A percentile compares a stretch with the other conserved stretches of the same genome.
Evolutionary conservation across 2,797 vertebrate species (phyloP).

Genomic region (Nyctibius grandis): DNA sequence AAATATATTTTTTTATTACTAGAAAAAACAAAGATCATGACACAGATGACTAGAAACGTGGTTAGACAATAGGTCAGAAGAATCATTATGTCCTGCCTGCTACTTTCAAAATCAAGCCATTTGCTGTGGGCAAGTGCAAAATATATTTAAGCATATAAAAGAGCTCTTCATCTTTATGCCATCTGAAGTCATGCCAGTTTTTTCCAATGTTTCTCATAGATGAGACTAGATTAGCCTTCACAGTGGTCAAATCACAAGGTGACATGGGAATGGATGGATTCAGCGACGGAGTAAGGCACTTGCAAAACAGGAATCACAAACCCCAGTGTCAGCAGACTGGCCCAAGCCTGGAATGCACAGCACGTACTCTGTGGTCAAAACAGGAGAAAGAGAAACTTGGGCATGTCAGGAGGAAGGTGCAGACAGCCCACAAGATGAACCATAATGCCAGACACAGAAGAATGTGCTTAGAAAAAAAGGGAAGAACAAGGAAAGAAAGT

Average conservation of each 20-base stretch:
- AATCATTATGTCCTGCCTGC: not conserved
- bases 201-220: not conserved
- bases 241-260: not conserved
- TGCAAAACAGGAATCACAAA: not conserved
- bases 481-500: not conserved
- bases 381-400: not conserved
- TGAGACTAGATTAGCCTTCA: not conserved
- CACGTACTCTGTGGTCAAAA: not conserved
- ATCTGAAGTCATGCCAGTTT: not conserved
- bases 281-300: not conserved
- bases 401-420: not conserved
- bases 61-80: not conserved
- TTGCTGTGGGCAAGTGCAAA: not conserved
- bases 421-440: not conserved
- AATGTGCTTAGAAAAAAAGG: not conserved
- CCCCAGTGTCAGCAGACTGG: not conserved
- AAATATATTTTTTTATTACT: not conserved
- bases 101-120: not conserved
- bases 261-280: not conserved
- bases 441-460: not conserved
- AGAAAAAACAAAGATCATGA: not conserved
- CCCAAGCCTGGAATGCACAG: not conserved
- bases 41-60: not conserved
- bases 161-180: not conserved
- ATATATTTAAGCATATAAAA: not conserved